phyloP scores from a whole-genome alignment of 2,797 vertebrate genomes.

The Sylvilagus floridanus region DNA sequence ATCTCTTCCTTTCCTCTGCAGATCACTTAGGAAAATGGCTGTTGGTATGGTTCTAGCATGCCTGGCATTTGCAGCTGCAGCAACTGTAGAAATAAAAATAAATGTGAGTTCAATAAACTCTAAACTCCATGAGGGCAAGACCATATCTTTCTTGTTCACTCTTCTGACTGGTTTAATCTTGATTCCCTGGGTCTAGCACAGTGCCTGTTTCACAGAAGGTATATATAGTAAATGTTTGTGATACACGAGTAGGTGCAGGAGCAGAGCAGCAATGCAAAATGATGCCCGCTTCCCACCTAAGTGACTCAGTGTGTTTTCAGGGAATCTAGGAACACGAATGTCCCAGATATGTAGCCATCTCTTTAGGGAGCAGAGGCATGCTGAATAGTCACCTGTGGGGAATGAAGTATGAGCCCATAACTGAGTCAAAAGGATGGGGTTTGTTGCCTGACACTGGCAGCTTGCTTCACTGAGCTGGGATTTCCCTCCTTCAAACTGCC shows the following conservation, averaged over 20 bases:
- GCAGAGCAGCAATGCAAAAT: not conserved
- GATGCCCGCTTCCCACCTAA: not conserved
- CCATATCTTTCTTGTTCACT: not conserved
- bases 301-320: slow-evolving; percentile 10
- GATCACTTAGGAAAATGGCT: slow-evolving; percentile 96
- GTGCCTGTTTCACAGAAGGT: not conserved
- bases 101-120: slow-evolving; percentile 89
- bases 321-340: slow-evolving; percentile 3
- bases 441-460: not conserved
- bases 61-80: slow-evolving; percentile 94
- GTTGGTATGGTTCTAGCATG: slow-evolving; percentile 95
- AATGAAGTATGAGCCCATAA: not conserved
- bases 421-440: slow-evolving; percentile 6
- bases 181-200: not conserved
- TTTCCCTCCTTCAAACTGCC: not conserved
- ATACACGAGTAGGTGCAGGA: not conserved
- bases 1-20: slow-evolving; percentile 84
- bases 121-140: not conserved
- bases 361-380: slow-evolving; percentile 1
- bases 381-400: not conserved
- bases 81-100: slow-evolving; percentile 94
- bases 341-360: not conserved
- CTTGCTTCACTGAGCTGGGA: not conserved
- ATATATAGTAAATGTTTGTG: not conserved
- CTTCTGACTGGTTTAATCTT: not conserved